Evolutionary conservation across 2,888 invertebrate genomes (phyloP).

Genomic region (Anodontia alba): DNA sequence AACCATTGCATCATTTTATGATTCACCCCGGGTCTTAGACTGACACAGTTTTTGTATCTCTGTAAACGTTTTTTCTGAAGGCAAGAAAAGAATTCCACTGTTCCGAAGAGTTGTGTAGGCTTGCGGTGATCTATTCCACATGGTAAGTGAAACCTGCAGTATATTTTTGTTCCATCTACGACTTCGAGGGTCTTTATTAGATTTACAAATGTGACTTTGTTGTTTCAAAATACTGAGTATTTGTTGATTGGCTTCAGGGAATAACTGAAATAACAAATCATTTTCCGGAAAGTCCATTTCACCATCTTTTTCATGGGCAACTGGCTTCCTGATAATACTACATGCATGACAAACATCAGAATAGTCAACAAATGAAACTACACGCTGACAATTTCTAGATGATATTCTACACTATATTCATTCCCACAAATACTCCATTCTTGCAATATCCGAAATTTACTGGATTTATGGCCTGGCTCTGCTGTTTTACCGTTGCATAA

Average conservation of each 20-base stretch:
- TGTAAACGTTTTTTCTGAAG: slow-evolving; percentile 16
- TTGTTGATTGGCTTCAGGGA: not conserved
- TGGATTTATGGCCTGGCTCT: not conserved
- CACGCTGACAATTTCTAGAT: not conserved
- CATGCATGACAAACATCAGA: not conserved
- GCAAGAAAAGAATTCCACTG: slow-evolving; percentile 5
- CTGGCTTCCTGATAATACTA: not conserved
- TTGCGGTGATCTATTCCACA: not conserved
- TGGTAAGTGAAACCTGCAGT: not conserved
- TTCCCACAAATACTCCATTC: not conserved
- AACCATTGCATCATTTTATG: not conserved
- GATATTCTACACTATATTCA: not conserved
- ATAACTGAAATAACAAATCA: not conserved
- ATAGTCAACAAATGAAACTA: not conserved
- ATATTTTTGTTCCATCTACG: not conserved
- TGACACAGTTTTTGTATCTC: slow-evolving; percentile 8
- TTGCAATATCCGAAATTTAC: not conserved
- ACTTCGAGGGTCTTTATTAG: not conserved
- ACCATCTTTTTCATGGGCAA: not conserved
- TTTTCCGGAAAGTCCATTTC: not conserved
- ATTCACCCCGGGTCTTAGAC: not conserved
- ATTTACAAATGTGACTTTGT: not conserved
- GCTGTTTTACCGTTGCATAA: not conserved
- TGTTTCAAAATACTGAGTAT: not conserved
- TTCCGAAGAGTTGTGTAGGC: not conserved